Evolutionary conservation across 2,113 vertebrate species (phyloP).

Genomic region (Calyptommatus sinebrachiatus): DNA sequence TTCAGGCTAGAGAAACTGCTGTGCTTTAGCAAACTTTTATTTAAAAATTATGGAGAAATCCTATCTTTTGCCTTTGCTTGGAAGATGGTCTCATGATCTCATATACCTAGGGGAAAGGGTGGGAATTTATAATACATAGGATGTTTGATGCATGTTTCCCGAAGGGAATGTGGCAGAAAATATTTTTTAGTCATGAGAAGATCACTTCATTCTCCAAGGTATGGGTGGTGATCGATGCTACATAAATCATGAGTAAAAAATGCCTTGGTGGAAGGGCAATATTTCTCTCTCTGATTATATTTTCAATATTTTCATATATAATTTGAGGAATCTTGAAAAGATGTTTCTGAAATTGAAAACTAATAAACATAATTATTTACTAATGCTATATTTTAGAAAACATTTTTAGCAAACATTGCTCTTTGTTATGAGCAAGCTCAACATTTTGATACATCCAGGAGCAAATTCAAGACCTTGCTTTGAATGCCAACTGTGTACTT

Average conservation of each 20-base stretch:
- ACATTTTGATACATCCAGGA: background rate
- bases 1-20: background rate
- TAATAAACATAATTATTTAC: background rate
- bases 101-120: conserved; percentile 50
- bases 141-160: conserved; percentile 24
- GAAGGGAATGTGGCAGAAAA: conserved; percentile 40
- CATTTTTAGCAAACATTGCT: background rate
- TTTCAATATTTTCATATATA: background rate
- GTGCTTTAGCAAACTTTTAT: conserved; percentile 16
- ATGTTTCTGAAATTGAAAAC: background rate
- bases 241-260: conserved; percentile 15
- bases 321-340: background rate
- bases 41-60: conserved; percentile 33
- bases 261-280: background rate
- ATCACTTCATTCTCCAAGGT: conserved; percentile 41
- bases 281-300: background rate
- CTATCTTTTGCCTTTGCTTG: conserved; percentile 23
- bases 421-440: background rate
- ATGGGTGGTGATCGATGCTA: conserved; percentile 36
- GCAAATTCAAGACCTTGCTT: no score
- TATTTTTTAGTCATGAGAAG: conserved; percentile 46
- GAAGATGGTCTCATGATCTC: conserved; percentile 46
- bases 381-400: background rate
- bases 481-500: no score
- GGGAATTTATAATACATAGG: conserved; percentile 12